Evolutionary conservation across 2,113 vertebrate genomes (phyloP).

Genomic region (Clarias batrachus): DNA sequence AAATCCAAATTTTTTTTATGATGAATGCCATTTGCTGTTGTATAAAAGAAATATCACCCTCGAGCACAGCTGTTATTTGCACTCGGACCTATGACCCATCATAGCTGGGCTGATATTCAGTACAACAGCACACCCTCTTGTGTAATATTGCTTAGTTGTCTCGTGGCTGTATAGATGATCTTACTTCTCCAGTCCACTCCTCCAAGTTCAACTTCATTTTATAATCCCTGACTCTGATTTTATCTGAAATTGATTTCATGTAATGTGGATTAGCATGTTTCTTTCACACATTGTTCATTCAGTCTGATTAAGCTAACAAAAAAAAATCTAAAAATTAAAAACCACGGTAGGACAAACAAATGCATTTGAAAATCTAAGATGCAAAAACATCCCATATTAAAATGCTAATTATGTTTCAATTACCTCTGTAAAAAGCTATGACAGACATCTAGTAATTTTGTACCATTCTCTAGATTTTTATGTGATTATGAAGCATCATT

Average conservation of each 20-base stretch:
- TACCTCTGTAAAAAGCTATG: background rate
- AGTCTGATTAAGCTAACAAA: background rate
- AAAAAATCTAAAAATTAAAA: constrained; percentile 3
- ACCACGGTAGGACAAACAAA: background rate
- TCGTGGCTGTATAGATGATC: background rate
- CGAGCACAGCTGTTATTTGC: no score
- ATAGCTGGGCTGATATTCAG: no score
- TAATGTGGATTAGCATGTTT: background rate
- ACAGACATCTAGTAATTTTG: background rate
- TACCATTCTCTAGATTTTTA: background rate
- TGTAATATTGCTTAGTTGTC: background rate
- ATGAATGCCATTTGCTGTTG: no score
- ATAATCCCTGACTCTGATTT: constrained; percentile 26
- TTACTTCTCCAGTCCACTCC: constrained; percentile 45
- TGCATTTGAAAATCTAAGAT: background rate
- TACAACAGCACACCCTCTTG: no score
- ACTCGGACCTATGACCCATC: no score
- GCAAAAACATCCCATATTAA: constrained; percentile 30
- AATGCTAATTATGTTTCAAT: constrained; percentile 14
- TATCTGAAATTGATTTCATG: background rate
- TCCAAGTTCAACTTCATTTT: constrained; percentile 22
- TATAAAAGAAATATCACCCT: no score
- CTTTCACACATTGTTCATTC: background rate
- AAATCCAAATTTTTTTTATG: no score
- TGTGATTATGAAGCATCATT: constrained; percentile 22